Evolutionary conservation across 2,888 invertebrate species (phyloP).

Genomic region (Dynastes grantii): DNA sequence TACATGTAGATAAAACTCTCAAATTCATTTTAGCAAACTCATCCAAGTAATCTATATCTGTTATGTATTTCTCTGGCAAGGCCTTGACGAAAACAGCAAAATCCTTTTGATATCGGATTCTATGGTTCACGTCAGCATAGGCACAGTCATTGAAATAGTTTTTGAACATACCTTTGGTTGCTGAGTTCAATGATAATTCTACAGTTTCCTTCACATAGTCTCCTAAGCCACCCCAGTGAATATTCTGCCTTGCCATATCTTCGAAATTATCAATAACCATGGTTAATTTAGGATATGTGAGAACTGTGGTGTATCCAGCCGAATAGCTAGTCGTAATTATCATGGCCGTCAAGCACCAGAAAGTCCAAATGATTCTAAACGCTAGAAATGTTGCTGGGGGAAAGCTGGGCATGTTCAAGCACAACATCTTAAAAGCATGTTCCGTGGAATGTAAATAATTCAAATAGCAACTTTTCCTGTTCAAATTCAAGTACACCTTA

Average conservation of each 20-base stretch:
- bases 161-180: slow-evolving; percentile 22
- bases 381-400: slow-evolving; percentile 37
- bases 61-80: slow-evolving; percentile 50
- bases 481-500: slow-evolving; percentile 36
- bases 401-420: slow-evolving; percentile 33
- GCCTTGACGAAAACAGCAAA: slow-evolving; percentile 55
- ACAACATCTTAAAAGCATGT: slow-evolving; percentile 36
- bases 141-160: slow-evolving; percentile 46
- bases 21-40: slow-evolving; percentile 53
- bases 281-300: slow-evolving; percentile 48
- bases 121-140: slow-evolving; percentile 19
- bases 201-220: slow-evolving; percentile 30
- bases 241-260: slow-evolving; percentile 47
- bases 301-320: slow-evolving; percentile 45
- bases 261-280: slow-evolving; percentile 47
- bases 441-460: slow-evolving; percentile 27
- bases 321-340: slow-evolving; percentile 48
- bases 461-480: slow-evolving; percentile 21
- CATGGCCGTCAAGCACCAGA: slow-evolving; percentile 49
- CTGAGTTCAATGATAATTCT: slow-evolving; percentile 11
- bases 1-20: slow-evolving; percentile 54
- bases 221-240: slow-evolving; percentile 48
- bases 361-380: slow-evolving; percentile 39
- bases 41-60: slow-evolving; percentile 55
- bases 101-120: slow-evolving; percentile 36